phyloP scores from a whole-genome alignment of 2,888 invertebrate species.

The Dioctria linearis region DNA sequence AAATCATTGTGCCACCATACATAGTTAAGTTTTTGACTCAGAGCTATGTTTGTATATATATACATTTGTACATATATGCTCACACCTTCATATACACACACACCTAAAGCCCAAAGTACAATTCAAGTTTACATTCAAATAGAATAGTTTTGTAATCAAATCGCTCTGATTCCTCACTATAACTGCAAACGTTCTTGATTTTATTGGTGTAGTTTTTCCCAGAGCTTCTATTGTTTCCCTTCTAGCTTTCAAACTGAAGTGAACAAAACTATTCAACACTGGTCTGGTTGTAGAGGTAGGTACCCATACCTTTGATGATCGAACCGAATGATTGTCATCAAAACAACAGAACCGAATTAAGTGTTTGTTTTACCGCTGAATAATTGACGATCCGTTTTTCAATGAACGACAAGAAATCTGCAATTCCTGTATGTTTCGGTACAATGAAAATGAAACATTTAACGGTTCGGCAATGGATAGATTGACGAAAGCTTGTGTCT shows the following conservation, averaged over 20 bases:
- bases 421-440: neutral
- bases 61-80: neutral
- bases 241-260: slow-evolving; percentile 4
- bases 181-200: slow-evolving; percentile 20
- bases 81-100: neutral
- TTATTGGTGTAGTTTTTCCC: slow-evolving; percentile 34
- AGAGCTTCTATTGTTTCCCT: slow-evolving; percentile 2
- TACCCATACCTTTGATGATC: neutral
- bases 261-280: slow-evolving; percentile 11
- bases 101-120: slow-evolving; percentile 9
- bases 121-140: slow-evolving; percentile 30
- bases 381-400: slow-evolving; percentile 10
- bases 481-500: slow-evolving; percentile 3
- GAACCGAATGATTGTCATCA: neutral
- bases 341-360: neutral
- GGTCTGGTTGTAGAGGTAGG: neutral
- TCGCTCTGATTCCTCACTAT: slow-evolving; percentile 12
- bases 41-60: too few relatives aligned
- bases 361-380: slow-evolving; percentile 38
- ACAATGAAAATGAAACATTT: slow-evolving; percentile 5
- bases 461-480: neutral
- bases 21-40: slow-evolving; percentile 41
- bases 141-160: slow-evolving; percentile 46
- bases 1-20: slow-evolving; percentile 9
- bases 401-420: slow-evolving; percentile 4